A percentile compares a stretch with the other conserved stretches of the same genome.
These are phyloP conservation scores for Indicator maculatus DNA, from an alignment of 2,113 vertebrate genomes.

Conservation along the genomic window DNA sequence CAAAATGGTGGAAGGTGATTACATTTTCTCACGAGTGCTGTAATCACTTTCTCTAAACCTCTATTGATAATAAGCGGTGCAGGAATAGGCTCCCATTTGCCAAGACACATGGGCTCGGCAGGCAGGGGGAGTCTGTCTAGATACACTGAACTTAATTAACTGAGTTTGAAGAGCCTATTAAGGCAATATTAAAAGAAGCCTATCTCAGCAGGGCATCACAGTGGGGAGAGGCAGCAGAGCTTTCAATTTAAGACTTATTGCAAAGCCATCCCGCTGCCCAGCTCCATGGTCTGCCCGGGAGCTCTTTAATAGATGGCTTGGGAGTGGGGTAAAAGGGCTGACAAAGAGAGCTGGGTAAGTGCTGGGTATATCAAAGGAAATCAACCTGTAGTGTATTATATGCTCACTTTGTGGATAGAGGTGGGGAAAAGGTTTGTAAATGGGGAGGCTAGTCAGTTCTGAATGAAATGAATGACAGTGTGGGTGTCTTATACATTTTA, in stretches of 20 bases:
- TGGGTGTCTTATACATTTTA: not conserved
- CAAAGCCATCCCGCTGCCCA: slow-evolving; percentile 6
- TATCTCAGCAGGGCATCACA: slow-evolving; percentile 40
- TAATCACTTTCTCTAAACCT: not conserved
- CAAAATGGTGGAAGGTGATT: not conserved
- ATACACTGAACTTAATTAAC: slow-evolving; percentile 73
- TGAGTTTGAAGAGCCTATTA: slow-evolving; percentile 74
- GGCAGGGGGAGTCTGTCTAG: slow-evolving; percentile 51
- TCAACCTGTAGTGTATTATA: slow-evolving; percentile 1
- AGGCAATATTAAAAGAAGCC: slow-evolving; percentile 71
- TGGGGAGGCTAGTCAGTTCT: not conserved
- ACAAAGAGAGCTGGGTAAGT: slow-evolving; percentile 28
- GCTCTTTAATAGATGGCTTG: not conserved
- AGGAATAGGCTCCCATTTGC: slow-evolving; percentile 24
- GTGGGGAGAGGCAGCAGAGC: slow-evolving; percentile 22
- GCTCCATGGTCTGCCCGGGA: slow-evolving; percentile 19
- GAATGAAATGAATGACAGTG: not conserved
- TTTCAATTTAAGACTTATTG: slow-evolving; percentile 63
- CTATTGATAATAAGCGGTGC: not conserved
- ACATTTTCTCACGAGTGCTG: not conserved
- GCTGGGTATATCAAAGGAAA: slow-evolving; percentile 44
- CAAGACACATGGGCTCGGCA: slow-evolving; percentile 4
- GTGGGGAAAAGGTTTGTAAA: not conserved
- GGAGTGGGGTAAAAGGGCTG: not conserved
- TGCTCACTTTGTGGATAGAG: slow-evolving; percentile 36